phyloP scores from a whole-genome alignment of 2,113 vertebrate species.

The Danio rerio region DNA sequence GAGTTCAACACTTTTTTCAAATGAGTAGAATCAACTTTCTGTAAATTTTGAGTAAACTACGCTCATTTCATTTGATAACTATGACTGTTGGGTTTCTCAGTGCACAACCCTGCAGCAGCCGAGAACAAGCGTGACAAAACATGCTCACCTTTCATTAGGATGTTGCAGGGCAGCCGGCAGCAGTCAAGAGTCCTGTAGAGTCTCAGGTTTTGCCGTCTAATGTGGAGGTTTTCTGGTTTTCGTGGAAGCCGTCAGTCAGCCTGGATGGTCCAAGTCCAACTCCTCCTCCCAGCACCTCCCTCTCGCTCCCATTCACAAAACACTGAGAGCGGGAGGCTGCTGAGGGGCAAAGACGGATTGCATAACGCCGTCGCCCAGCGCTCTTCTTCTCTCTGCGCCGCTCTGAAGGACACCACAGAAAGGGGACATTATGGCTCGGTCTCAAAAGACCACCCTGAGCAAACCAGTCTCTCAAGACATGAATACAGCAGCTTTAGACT shows the following conservation, averaged over 20 bases:
- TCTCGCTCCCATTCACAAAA: conserved; percentile 68
- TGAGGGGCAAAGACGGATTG: conserved; percentile 70
- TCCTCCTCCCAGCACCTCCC: conserved; percentile 57
- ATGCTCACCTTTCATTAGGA: conserved; percentile 69
- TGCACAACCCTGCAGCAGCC: no score
- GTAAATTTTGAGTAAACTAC: no score
- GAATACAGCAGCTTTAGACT: background rate
- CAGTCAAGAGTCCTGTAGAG: conserved; percentile 51
- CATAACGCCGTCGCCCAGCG: conserved; percentile 73
- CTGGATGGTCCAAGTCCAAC: conserved; percentile 60
- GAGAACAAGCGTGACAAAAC: background rate
- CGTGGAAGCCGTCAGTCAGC: conserved; percentile 61
- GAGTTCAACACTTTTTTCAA: no score
- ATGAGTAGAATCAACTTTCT: no score
- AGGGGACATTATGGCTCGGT: conserved; percentile 38
- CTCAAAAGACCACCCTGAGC: conserved; percentile 56
- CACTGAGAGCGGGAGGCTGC: conserved; percentile 72
- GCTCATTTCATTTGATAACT: no score
- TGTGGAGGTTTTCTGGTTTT: conserved; percentile 57
- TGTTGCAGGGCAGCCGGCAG: conserved; percentile 40
- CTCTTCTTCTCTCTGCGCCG: conserved; percentile 40
- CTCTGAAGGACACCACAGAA: conserved; percentile 45
- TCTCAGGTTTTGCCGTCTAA: conserved; percentile 64
- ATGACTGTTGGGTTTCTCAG: no score
- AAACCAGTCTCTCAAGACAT: conserved; percentile 35